These are phyloP conservation scores for Orchesella flavescens DNA, from an alignment of 2,888 invertebrate species.

Conservation along the genomic window DNA sequence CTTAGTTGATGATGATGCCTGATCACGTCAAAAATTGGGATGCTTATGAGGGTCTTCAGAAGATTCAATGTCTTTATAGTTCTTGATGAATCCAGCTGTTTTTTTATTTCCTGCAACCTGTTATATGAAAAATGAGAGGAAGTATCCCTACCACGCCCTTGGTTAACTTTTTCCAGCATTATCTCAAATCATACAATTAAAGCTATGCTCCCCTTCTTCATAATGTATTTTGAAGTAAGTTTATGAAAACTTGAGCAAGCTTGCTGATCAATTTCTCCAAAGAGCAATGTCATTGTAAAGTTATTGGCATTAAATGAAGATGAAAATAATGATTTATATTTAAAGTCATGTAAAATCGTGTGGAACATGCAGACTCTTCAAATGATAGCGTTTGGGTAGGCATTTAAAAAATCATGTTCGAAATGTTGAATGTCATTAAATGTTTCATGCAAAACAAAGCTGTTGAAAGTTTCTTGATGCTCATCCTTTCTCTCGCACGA, in stretches of 20 bases:
- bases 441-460: no score
- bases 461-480: not conserved
- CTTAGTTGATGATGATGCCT: not conserved
- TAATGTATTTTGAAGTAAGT: not conserved
- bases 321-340: not conserved
- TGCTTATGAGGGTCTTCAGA: not conserved
- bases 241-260: slow-evolving; percentile 29
- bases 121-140: not conserved
- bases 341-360: no score
- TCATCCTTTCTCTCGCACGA: slow-evolving; percentile 15
- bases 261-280: slow-evolving; percentile 26
- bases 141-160: slow-evolving; percentile 17
- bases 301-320: not conserved
- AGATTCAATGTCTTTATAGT: not conserved
- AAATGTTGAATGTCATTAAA: no score
- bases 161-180: not conserved
- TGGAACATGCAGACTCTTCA: no score
- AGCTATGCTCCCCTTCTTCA: not conserved
- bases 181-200: not conserved
- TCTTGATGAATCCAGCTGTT: not conserved
- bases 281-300: slow-evolving; percentile 35
- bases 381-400: no score
- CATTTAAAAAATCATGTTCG: no score
- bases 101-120: not conserved
- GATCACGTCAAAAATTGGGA: not conserved